Evolutionary conservation across 2,888 invertebrate species (phyloP).

Genomic region (Rhagonycha fulva): DNA sequence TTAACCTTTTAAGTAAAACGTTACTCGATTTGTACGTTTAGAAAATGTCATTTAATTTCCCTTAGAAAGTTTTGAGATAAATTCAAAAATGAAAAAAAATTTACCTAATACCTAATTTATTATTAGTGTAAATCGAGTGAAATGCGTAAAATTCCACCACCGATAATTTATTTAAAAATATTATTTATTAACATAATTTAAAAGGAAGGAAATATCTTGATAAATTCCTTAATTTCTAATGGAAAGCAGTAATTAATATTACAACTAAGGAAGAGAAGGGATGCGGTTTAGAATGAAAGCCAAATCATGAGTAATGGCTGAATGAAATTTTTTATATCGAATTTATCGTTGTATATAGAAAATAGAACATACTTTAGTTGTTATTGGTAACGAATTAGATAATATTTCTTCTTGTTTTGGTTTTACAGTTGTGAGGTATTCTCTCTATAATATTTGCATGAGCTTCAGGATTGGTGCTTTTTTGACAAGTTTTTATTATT

Average conservation of each 20-base stretch:
- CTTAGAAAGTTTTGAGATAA: not conserved
- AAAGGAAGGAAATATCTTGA: not conserved
- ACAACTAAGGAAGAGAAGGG: conserved; percentile 27
- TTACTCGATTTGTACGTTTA: not conserved
- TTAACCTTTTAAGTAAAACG: not conserved
- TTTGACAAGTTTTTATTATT: conserved; percentile 18
- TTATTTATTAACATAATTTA: not conserved
- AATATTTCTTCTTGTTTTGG: conserved; percentile 32
- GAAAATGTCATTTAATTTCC: not conserved
- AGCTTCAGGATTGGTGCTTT: conserved; percentile 33
- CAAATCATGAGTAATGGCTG: not conserved
- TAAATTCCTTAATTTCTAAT: conserved; percentile 30
- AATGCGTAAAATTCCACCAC: not conserved
- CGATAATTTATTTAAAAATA: not conserved
- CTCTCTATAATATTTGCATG: conserved; percentile 37
- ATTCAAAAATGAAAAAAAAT: not conserved
- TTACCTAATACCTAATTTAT: too few species aligned
- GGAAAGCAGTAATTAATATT: conserved; percentile 33
- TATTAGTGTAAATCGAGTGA: not conserved
- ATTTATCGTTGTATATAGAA: not conserved
- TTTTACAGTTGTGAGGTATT: conserved; percentile 40
- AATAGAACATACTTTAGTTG: conserved; percentile 12
- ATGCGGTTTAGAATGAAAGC: conserved; percentile 25
- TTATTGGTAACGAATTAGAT: conserved; percentile 16
- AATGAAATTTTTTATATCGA: not conserved